Percentiles rank a stretch among this genome's conserved stretches.
phyloP scores from a whole-genome alignment of 2,113 vertebrate genomes.

The Monarcha castaneiventris region DNA sequence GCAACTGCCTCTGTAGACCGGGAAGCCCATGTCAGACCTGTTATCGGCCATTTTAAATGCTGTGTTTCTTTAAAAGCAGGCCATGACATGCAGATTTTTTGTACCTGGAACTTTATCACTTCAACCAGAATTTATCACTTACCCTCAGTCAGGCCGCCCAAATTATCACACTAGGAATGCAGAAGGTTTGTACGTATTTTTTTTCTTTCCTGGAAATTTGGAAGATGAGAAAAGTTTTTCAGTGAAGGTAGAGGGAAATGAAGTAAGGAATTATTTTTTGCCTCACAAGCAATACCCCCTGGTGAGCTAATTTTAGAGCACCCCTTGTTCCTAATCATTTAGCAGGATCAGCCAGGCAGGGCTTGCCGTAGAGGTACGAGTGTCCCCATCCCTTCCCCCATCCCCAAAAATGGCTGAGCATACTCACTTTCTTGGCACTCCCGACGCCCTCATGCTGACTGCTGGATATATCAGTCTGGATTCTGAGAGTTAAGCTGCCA shows the following conservation, averaged over 20 bases:
- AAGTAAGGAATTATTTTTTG: not conserved
- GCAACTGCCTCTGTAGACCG: not conserved
- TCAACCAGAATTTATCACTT: constrained; percentile 27
- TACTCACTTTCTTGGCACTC: constrained; percentile 22
- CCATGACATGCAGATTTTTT: not conserved
- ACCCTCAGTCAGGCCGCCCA: not conserved
- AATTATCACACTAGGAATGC: not conserved
- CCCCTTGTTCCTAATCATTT: not conserved
- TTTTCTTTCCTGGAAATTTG: not conserved
- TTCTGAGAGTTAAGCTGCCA: constrained; percentile 41
- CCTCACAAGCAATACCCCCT: not conserved
- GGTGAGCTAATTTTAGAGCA: not conserved
- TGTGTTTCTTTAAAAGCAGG: not conserved
- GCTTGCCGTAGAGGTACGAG: not conserved
- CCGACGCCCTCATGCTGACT: not conserved
- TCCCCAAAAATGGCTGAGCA: not conserved
- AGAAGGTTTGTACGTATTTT: not conserved
- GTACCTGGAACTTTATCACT: constrained; percentile 28
- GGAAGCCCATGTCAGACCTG: not conserved
- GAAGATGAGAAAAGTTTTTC: not conserved
- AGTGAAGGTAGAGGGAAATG: not conserved
- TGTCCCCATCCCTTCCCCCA: constrained; percentile 3
- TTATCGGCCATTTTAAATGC: not conserved
- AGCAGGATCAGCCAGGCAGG: not conserved
- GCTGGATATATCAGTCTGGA: not conserved